Conservation (phyloP, 2,113 vertebrate species). For the Conger conger region DNA sequence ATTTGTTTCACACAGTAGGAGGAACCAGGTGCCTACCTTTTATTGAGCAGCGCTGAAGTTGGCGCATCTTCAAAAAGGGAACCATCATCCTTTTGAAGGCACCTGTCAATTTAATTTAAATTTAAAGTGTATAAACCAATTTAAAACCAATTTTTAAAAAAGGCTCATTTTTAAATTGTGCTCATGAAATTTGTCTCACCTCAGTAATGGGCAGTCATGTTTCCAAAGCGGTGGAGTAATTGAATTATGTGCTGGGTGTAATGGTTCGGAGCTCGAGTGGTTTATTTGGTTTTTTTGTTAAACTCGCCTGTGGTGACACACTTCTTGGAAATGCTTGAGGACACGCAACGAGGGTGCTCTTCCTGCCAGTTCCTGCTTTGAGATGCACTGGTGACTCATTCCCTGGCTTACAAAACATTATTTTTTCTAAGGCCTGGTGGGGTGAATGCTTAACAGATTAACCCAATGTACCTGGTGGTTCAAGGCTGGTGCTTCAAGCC, state of each 20-base stretch:
- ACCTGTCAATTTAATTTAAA: conserved; percentile 3
- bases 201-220: background rate
- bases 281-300: background rate
- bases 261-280: background rate
- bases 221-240: background rate
- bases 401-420: background rate
- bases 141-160: background rate
- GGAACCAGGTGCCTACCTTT: background rate
- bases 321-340: background rate
- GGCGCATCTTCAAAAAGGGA: background rate
- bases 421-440: background rate
- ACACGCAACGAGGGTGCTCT: background rate
- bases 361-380: background rate
- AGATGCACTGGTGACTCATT: background rate
- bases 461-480: no score
- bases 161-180: background rate
- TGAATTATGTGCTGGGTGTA: background rate
- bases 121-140: conserved; percentile 7
- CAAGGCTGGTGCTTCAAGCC: no score
- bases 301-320: background rate
- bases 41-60: background rate
- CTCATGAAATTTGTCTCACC: background rate
- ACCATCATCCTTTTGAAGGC: background rate
- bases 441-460: background rate
- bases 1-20: background rate